phyloP scores from a whole-genome alignment of 2,797 vertebrate genomes.

The Catostomus latipinnis region DNA sequence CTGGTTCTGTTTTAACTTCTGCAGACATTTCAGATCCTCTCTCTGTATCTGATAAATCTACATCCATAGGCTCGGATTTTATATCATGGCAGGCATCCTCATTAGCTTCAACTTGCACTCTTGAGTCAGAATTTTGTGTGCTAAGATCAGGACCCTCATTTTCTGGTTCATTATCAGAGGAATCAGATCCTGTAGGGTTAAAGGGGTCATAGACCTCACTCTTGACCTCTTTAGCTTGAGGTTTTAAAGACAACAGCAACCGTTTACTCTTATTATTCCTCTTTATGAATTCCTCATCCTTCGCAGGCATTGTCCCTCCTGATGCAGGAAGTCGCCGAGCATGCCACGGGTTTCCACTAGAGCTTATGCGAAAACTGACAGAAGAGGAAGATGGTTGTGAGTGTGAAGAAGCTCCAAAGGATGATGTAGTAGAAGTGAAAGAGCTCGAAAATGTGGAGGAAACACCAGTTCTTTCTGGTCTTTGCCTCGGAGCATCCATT shows the following conservation, averaged over 20 bases:
- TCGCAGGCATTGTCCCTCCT: constrained; percentile 70
- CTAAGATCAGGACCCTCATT: constrained; percentile 19
- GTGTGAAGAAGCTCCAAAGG: constrained; percentile 42
- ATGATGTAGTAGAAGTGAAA: constrained; percentile 53
- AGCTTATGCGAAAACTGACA: constrained; percentile 90
- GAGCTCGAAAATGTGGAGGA: constrained; percentile 62
- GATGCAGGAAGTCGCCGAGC: constrained; percentile 73
- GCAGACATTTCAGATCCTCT: constrained; percentile 36
- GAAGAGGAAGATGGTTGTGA: constrained; percentile 70
- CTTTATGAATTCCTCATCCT: constrained; percentile 74
- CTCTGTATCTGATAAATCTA: constrained; percentile 31
- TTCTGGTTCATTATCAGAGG: constrained; percentile 73
- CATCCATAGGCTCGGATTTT: constrained; percentile 49
- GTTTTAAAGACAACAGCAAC: constrained; percentile 66
- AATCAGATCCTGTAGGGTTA: constrained; percentile 92
- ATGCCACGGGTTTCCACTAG: constrained; percentile 86
- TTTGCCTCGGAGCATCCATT: constrained; percentile 69
- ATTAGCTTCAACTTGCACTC: constrained; percentile 36
- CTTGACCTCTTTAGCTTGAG: constrained; percentile 72
- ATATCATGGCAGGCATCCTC: constrained; percentile 32
- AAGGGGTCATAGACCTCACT: constrained; percentile 94
- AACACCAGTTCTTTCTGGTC: constrained; percentile 29
- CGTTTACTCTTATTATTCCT: constrained; percentile 73
- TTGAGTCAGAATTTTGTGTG: constrained; percentile 7
- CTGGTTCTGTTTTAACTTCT: constrained; percentile 67